Base-by-base conservation (phyloP, 1,140 invertebrate species). In the Lanistes nyassanus region DNA sequence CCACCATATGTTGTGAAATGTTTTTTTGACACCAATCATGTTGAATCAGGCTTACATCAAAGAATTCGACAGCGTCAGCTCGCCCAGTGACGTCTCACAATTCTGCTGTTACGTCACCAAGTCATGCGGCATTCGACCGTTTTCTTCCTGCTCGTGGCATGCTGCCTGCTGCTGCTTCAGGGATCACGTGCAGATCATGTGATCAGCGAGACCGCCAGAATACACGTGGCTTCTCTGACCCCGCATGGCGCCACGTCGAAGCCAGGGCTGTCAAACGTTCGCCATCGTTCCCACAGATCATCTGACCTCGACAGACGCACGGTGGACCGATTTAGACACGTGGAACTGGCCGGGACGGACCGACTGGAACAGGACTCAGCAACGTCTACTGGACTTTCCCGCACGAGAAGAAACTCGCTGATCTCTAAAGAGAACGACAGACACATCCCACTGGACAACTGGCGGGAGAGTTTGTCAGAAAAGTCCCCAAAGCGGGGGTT, bases 71-170 rank as follows among this genome's bases (percentile, higher is more conserved):
- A 47, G 42, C 42, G 9, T 16, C 42, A 47, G 19, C 19, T 16
- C 42, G 1, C 9, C 19, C 42, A 1, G 42, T 47, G 42, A 47
- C 5, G 2, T 47, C 2, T 13, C 9, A 47, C 9, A 6, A 13
- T 47, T 16, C 19, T 6, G 42, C 42, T 47, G 42, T 47, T 47
- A 13, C 58, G 11, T 21, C 58, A 60, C 3, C 23, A 23, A 19
- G 36, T 34, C 34, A 72, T 72, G 70, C 70, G 70, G 13, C 70
- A 72, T 56, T 60, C 70, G 1, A 72, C 26, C 21, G 60, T 36
- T 19, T 72, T 72, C 37, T 72, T 72, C 47, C 55, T 72, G 9
- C 56, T 72, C 5, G 70, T 72, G 16, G 70, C 70, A 31, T 72
- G 55, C 36, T 60, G 70, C 36, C 70, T 72, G 5, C 70, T 72